Conservation (phyloP, 2,888 invertebrate genomes). For the Phorcus lineatus region DNA sequence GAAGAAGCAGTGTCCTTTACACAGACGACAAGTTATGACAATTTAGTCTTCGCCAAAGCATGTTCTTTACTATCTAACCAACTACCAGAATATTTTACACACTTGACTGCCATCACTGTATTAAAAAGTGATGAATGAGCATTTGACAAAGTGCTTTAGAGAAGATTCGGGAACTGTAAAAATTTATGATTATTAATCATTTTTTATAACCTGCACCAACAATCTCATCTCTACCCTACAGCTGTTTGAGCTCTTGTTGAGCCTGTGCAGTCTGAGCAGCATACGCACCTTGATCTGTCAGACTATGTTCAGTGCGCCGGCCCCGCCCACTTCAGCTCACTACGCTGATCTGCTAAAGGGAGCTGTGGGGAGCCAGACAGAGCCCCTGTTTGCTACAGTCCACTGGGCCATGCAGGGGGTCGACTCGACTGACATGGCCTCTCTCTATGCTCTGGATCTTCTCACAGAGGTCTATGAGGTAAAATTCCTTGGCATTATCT, state of each 20-base stretch:
- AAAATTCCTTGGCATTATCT: not conserved
- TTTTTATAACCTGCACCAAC: too few species aligned
- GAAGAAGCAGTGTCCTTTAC: too few species aligned
- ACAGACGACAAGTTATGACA: too few species aligned
- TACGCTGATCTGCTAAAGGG: constrained; percentile 40
- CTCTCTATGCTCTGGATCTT: constrained; percentile 61
- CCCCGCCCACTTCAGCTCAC: constrained; percentile 43
- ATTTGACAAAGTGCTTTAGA: too few species aligned
- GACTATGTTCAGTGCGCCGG: constrained; percentile 28
- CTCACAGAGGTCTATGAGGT: constrained; percentile 53
- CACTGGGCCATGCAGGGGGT: constrained; percentile 68
- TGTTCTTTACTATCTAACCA: too few species aligned
- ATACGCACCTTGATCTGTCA: constrained; percentile 26
- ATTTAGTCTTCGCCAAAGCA: too few species aligned
- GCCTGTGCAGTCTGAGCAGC: constrained; percentile 69
- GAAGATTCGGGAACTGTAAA: too few species aligned
- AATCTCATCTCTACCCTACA: constrained; percentile 44
- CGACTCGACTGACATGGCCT: constrained; percentile 57
- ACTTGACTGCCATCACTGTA: too few species aligned
- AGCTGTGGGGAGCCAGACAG: constrained; percentile 51
- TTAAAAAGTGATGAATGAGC: too few species aligned
- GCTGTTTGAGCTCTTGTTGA: constrained; percentile 74
- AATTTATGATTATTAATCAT: too few species aligned
- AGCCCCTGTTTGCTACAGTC: constrained; percentile 65
- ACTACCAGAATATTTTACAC: too few species aligned